phyloP scores from a whole-genome alignment of 2,113 vertebrate genomes.

The Andinoacara biseriatus region DNA sequence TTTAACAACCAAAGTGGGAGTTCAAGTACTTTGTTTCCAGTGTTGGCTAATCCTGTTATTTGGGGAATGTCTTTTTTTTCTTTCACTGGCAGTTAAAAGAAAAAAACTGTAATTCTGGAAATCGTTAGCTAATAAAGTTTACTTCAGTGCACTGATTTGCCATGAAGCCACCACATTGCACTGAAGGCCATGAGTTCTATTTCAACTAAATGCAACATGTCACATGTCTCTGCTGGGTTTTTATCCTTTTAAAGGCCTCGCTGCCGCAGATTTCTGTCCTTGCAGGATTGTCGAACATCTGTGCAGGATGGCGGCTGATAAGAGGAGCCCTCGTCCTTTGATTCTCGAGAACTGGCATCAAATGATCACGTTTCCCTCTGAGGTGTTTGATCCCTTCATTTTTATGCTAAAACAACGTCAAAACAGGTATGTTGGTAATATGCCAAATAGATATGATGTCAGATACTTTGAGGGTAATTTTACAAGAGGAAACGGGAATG shows the following conservation, averaged over 20 bases:
- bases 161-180: too few species aligned
- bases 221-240: not conserved
- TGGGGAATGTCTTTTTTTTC: not conserved
- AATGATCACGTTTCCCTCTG: conserved; percentile 8
- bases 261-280: not conserved
- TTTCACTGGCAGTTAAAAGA: not conserved
- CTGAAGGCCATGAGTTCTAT: not conserved
- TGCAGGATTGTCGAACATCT: not conserved
- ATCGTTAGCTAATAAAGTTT: not conserved
- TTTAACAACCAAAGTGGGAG: not conserved
- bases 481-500: not conserved
- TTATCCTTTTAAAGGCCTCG: not conserved
- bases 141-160: not conserved
- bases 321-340: not conserved
- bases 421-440: conserved; percentile 9
- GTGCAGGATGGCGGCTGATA: not conserved
- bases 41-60: not conserved
- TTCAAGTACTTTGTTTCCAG: not conserved
- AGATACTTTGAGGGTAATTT: not conserved
- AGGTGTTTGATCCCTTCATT: not conserved
- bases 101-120: too few species aligned
- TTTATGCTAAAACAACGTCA: conserved; percentile 16
- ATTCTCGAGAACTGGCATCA: not conserved
- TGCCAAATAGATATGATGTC: not conserved
- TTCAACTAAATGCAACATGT: not conserved